Percentiles rank a stretch among this genome's conserved stretches.
Evolutionary conservation across 2,888 invertebrate species (phyloP).

Genomic region (Copidosoma aretas): DNA sequence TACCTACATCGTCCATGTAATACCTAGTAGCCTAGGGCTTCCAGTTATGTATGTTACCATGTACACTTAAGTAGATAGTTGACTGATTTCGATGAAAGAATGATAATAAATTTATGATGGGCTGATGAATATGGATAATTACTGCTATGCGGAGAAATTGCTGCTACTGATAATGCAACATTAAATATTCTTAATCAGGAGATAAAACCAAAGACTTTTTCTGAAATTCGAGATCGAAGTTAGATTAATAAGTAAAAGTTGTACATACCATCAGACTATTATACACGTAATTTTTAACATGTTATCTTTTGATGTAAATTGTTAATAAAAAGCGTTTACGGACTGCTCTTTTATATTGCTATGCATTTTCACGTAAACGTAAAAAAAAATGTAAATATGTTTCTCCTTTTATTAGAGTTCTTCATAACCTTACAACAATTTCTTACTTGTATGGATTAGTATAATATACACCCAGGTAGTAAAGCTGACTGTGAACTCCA

Average conservation of each 20-base stretch:
- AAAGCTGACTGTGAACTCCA: no score
- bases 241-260: not conserved
- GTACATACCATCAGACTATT: constrained; percentile 17
- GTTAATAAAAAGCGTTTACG: constrained; percentile 36
- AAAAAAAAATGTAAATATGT: no score
- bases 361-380: constrained; percentile 23
- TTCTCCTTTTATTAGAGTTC: no score
- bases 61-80: constrained; percentile 59
- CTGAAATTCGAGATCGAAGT: not conserved
- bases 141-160: constrained; percentile 13
- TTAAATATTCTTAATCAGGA: constrained; percentile 13
- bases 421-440: no score
- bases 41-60: constrained; percentile 62
- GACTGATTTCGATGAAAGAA: constrained; percentile 53
- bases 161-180: constrained; percentile 11
- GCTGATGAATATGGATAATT: constrained; percentile 8
- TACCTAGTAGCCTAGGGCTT: constrained; percentile 63
- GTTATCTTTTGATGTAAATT: constrained; percentile 60
- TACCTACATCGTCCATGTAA: constrained; percentile 61
- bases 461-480: no score
- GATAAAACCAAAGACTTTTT: constrained; percentile 13
- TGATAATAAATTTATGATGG: constrained; percentile 19
- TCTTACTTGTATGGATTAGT: no score
- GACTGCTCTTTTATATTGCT: constrained; percentile 21
- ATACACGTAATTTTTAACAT: constrained; percentile 55